Evolutionary conservation across 2,888 invertebrate species (phyloP).

Genomic region (Parnassius apollo): DNA sequence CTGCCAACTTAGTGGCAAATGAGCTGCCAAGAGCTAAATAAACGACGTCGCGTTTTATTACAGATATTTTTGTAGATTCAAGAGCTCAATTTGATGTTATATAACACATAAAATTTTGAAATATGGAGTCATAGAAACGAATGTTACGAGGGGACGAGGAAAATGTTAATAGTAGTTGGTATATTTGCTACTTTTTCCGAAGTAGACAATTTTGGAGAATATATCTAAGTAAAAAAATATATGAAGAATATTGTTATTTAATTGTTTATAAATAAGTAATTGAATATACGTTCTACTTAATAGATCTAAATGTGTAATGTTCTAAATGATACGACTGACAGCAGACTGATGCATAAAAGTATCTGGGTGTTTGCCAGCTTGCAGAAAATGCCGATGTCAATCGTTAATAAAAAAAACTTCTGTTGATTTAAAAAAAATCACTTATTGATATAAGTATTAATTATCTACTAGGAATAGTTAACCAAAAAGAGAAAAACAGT

Average conservation of each 20-base stretch:
- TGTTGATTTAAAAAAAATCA: too few species aligned
- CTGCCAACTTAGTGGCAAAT: slow-evolving; percentile 29
- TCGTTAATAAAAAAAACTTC: not conserved
- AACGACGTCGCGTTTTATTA: slow-evolving; percentile 29
- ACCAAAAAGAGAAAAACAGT: too few species aligned
- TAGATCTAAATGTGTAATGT: slow-evolving; percentile 3
- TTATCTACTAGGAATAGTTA: too few species aligned
- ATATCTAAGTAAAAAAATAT: not conserved
- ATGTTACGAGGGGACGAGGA: too few species aligned
- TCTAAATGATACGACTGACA: slow-evolving; percentile 36
- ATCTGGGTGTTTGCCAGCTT: slow-evolving; percentile 56
- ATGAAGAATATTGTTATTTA: not conserved
- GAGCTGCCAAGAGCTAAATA: slow-evolving; percentile 29
- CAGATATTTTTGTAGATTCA: slow-evolving; percentile 30
- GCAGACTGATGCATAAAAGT: slow-evolving; percentile 36
- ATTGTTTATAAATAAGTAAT: too few species aligned
- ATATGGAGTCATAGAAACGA: too few species aligned
- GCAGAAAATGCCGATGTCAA: slow-evolving; percentile 38
- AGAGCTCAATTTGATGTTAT: slow-evolving; percentile 4
- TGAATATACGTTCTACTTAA: too few species aligned
- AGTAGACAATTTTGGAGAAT: too few species aligned
- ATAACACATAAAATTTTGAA: too few species aligned
- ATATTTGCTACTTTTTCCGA: too few species aligned
- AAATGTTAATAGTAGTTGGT: too few species aligned
- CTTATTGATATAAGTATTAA: too few species aligned